Percentiles rank a stretch among this genome's conserved stretches.
Evolutionary conservation across 2,888 invertebrate species (phyloP).

Genomic region (Nysson spinosus): DNA sequence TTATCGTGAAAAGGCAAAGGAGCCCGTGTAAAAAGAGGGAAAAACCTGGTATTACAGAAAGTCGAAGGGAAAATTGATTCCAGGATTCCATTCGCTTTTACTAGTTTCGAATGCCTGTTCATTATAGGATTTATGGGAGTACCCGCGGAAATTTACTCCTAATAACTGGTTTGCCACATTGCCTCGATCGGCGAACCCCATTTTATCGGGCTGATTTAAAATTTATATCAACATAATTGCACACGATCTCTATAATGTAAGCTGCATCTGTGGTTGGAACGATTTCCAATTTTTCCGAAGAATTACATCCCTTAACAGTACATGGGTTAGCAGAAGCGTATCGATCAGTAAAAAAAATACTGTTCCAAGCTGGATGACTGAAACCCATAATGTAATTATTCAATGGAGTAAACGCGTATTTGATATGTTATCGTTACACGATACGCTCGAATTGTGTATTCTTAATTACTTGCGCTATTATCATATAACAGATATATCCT

Average conservation of each 20-base stretch:
- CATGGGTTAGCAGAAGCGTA: too few species aligned
- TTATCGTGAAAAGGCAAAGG: conserved; percentile 37
- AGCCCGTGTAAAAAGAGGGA: conserved; percentile 6
- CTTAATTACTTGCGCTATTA: too few species aligned
- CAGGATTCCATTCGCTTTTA: conserved; percentile 66
- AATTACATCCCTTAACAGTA: conserved; percentile 2
- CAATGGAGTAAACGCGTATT: too few species aligned
- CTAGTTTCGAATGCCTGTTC: conserved; percentile 31
- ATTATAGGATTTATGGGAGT: conserved; percentile 38
- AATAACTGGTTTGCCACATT: conserved; percentile 29
- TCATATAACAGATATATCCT: too few species aligned
- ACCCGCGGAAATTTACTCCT: conserved; percentile 44
- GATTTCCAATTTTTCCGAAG: conserved; percentile 22
- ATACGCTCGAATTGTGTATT: too few species aligned
- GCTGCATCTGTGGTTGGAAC: conserved; percentile 3
- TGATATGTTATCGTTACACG: too few species aligned
- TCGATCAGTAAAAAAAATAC: too few species aligned
- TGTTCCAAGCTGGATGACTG: too few species aligned
- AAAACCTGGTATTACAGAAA: conserved; percentile 12
- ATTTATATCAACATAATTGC: conserved; percentile 65
- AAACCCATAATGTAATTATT: too few species aligned
- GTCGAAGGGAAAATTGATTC: conserved; percentile 55
- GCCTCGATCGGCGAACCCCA: background rate
- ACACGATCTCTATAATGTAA: conserved; percentile 12
- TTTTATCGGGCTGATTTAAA: conserved; percentile 58